Percentiles rank a stretch among this genome's conserved stretches.
Conservation (phyloP, 2,888 invertebrate genomes). For the Ephialtes manifestator region DNA sequence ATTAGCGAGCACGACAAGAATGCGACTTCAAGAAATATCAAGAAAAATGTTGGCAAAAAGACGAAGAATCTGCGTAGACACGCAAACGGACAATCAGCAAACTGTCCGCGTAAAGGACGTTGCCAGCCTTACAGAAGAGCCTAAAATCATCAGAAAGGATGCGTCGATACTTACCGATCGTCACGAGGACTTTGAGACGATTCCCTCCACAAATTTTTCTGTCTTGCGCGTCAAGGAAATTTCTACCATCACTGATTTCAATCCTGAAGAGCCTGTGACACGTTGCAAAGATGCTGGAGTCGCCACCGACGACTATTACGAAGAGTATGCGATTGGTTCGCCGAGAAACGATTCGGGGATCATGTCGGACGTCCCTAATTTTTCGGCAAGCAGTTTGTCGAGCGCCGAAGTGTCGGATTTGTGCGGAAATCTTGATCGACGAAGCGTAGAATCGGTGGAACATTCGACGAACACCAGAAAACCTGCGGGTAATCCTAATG, state of each 20-base stretch:
- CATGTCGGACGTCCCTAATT: slow-evolving; percentile 78
- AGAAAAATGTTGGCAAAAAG: slow-evolving; percentile 83
- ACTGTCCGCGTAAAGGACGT: slow-evolving; percentile 80
- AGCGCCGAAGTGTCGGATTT: slow-evolving; percentile 72
- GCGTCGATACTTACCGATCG: slow-evolving; percentile 79
- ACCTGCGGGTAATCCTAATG: slow-evolving; percentile 64
- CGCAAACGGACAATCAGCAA: slow-evolving; percentile 79
- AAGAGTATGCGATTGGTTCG: slow-evolving; percentile 73
- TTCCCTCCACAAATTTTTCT: slow-evolving; percentile 54
- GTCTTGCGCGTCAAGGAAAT: slow-evolving; percentile 80
- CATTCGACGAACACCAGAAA: slow-evolving; percentile 77
- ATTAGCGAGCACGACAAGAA: slow-evolving; percentile 76
- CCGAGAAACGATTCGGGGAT: slow-evolving; percentile 79
- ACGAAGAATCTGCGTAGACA: slow-evolving; percentile 80
- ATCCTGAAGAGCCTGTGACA: slow-evolving; percentile 64
- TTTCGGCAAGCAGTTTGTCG: slow-evolving; percentile 75
- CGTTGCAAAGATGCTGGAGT: slow-evolving; percentile 77
- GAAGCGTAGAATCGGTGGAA: slow-evolving; percentile 68
- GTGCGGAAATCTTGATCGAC: slow-evolving; percentile 43
- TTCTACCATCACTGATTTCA: slow-evolving; percentile 79
- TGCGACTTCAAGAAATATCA: slow-evolving; percentile 83
- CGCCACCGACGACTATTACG: slow-evolving; percentile 77
- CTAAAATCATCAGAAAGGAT: slow-evolving; percentile 73
- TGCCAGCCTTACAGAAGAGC: slow-evolving; percentile 77
- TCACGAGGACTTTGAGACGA: slow-evolving; percentile 73